Evolutionary conservation across 2,888 invertebrate species (phyloP).

Genomic region (Nemurella pictetii): DNA sequence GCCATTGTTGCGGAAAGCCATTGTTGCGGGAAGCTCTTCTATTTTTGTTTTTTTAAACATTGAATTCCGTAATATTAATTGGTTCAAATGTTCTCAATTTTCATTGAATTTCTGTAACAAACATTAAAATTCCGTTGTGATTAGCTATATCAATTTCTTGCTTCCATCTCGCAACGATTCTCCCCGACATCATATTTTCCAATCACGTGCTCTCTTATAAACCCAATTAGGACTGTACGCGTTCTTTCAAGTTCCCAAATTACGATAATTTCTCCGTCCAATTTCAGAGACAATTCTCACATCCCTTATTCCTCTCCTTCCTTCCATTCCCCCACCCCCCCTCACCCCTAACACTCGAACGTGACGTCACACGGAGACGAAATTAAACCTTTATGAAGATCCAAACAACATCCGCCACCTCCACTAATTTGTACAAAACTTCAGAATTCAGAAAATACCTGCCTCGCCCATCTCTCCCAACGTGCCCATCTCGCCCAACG

Average conservation of each 20-base stretch:
- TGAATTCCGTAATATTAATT: no score
- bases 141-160: no score
- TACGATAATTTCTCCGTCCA: background rate
- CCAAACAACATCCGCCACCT: background rate
- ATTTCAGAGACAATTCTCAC: background rate
- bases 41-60: no score
- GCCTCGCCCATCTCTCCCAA: background rate
- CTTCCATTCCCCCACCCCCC: background rate
- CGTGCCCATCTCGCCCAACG: no score
- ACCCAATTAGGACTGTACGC: background rate
- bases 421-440: background rate
- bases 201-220: background rate
- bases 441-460: slow-evolving; percentile 2
- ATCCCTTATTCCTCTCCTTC: background rate
- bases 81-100: no score
- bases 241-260: background rate
- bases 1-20: no score
- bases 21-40: no score
- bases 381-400: slow-evolving; percentile 13
- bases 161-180: no score
- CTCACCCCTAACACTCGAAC: background rate
- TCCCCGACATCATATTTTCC: no score
- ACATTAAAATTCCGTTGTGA: no score
- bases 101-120: no score
- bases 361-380: background rate